Conservation (phyloP, 1,140 invertebrate genomes). For the Nomia melanderi region DNA sequence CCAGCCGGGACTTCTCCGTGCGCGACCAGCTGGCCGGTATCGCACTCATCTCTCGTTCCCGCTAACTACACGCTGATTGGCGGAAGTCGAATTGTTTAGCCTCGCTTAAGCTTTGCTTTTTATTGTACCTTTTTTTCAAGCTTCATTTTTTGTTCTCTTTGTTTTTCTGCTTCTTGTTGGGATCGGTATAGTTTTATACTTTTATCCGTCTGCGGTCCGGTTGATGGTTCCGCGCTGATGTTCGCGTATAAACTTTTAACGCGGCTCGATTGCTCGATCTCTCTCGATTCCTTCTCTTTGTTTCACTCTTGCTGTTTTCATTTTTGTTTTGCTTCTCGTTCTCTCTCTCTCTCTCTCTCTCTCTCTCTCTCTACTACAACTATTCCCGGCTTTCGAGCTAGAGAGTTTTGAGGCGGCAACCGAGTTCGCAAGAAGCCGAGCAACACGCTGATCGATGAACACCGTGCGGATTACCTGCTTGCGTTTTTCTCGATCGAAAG, state of each 20-base stretch:
- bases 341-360: too few relatives aligned
- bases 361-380: neutral
- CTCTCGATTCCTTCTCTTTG: neutral
- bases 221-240: conserved; percentile 4
- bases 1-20: neutral
- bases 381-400: neutral
- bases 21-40: neutral
- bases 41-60: neutral
- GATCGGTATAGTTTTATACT: too few relatives aligned
- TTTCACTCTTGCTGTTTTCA: too few relatives aligned
- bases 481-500: neutral
- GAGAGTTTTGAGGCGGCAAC: neutral
- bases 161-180: neutral
- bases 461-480: neutral
- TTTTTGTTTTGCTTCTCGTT: too few relatives aligned
- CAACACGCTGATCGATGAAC: neutral
- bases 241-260: conserved; percentile 3
- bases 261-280: neutral
- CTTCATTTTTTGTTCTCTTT: neutral
- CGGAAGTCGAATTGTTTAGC: conserved; percentile 3
- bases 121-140: too few relatives aligned
- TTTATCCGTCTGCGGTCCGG: too few relatives aligned
- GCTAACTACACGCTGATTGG: conserved; percentile 5
- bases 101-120: neutral
- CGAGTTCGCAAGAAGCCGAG: neutral